Percentiles rank a stretch among this genome's conserved stretches.
These are phyloP conservation scores for Invenusta paracnida DNA, from an alignment of 2,888 invertebrate species.

Conservation along the genomic window DNA sequence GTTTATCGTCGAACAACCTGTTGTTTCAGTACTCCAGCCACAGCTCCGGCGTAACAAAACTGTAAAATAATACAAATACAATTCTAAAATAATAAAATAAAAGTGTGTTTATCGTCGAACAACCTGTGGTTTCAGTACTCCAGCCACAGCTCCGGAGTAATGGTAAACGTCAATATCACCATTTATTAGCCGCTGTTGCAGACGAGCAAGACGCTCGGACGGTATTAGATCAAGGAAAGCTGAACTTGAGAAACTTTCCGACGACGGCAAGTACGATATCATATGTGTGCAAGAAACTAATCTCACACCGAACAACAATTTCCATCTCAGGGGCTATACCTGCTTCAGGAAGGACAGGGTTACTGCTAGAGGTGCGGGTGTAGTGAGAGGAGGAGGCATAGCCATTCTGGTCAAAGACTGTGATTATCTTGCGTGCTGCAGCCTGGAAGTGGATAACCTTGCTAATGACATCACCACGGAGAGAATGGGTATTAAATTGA, in stretches of 20 bases:
- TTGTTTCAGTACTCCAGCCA: slow-evolving; percentile 7
- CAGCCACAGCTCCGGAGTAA: too few species aligned
- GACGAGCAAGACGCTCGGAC: too few species aligned
- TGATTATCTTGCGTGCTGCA: background rate
- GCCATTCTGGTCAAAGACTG: background rate
- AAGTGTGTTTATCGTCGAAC: too few species aligned
- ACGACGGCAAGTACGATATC: background rate
- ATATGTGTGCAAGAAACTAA: slow-evolving; percentile 23
- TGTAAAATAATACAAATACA: too few species aligned
- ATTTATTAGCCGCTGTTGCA: too few species aligned
- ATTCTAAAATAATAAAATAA: too few species aligned
- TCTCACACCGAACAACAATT: background rate
- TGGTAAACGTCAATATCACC: too few species aligned
- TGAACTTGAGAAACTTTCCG: background rate
- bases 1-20: background rate
- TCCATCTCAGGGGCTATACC: background rate
- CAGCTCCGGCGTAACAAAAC: slow-evolving; percentile 5
- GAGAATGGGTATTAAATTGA: background rate
- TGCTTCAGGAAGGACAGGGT: background rate
- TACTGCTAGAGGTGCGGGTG: background rate
- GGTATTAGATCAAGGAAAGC: slow-evolving; percentile 1
- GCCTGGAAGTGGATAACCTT: background rate
- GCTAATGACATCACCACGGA: background rate
- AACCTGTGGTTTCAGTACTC: too few species aligned
- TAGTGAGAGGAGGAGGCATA: background rate